Conservation (phyloP, 2,888 invertebrate species). For the Melipona bicolor region DNA sequence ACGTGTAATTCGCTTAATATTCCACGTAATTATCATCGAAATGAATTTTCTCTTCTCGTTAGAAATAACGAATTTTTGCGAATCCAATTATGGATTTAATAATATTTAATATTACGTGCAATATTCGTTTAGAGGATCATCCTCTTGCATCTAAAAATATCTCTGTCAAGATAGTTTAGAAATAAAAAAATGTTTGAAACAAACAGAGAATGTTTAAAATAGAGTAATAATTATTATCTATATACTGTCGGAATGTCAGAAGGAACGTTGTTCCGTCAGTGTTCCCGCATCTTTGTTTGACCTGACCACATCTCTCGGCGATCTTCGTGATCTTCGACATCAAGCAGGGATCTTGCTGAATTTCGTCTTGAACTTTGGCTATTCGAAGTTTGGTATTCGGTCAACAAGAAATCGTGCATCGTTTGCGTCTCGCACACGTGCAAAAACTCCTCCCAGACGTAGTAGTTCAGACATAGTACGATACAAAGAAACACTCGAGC, state of each 20-base stretch:
- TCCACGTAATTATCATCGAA: neutral
- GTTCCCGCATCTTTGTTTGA: slow-evolving; percentile 9
- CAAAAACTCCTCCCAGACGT: neutral
- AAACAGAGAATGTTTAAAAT: neutral
- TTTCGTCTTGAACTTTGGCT: slow-evolving; percentile 24
- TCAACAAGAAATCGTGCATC: slow-evolving; percentile 18
- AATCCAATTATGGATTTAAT: neutral
- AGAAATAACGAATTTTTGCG: neutral
- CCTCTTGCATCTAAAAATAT: neutral
- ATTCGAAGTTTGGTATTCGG: slow-evolving; percentile 1
- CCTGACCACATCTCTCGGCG: slow-evolving; percentile 12
- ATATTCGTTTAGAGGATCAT: neutral
- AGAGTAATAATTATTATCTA: neutral
- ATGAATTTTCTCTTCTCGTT: neutral
- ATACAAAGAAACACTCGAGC: neutral
- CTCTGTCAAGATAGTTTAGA: no score
- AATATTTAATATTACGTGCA: neutral
- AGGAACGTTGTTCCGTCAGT: slow-evolving; percentile 14
- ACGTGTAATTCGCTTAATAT: neutral
- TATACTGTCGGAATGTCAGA: neutral
- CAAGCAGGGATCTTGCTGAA: neutral
- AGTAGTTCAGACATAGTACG: no score
- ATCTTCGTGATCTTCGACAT: slow-evolving; percentile 14
- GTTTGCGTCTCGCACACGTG: neutral
- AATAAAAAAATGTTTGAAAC: no score